phyloP scores from a whole-genome alignment of 2,797 vertebrate genomes.

The Ctenochaetus hawaiiensis region DNA sequence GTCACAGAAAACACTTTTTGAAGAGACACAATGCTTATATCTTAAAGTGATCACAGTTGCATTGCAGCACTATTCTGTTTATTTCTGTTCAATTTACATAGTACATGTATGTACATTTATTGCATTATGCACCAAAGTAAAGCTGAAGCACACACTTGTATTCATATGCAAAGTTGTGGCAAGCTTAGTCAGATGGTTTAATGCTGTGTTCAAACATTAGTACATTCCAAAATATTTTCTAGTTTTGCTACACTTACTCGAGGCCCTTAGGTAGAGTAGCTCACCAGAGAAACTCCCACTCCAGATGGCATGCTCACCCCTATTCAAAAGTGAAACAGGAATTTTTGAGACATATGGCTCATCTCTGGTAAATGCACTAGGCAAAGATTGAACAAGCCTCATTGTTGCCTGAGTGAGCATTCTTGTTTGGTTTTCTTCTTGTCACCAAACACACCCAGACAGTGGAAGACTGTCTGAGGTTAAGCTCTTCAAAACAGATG shows the following conservation, averaged over 20 bases:
- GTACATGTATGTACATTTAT: not conserved
- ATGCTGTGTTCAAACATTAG: slow-evolving; percentile 7
- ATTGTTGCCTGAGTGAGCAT: slow-evolving; percentile 59
- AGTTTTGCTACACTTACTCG: slow-evolving; percentile 23
- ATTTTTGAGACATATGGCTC: slow-evolving; percentile 72
- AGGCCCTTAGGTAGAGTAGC: slow-evolving; percentile 18
- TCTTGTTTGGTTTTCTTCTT: slow-evolving; percentile 72
- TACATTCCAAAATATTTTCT: slow-evolving; percentile 1
- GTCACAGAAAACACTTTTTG: not conserved
- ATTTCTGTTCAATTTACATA: not conserved
- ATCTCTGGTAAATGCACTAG: slow-evolving; percentile 57
- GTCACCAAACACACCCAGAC: slow-evolving; percentile 63
- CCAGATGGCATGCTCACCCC: slow-evolving; percentile 57
- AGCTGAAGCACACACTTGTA: slow-evolving; percentile 12
- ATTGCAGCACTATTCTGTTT: not conserved
- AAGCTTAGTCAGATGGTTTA: not conserved
- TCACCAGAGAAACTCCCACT: slow-evolving; percentile 47
- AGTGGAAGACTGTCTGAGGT: slow-evolving; percentile 64
- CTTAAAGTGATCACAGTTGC: not conserved
- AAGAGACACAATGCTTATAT: not conserved
- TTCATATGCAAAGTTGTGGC: not conserved
- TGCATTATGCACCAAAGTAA: slow-evolving; percentile 2
- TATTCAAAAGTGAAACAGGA: slow-evolving; percentile 55
- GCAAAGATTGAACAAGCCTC: slow-evolving; percentile 58
- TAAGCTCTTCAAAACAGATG: slow-evolving; percentile 85